Evolutionary conservation across 2,888 invertebrate species (phyloP).

Genomic region (Philereme vetulata): DNA sequence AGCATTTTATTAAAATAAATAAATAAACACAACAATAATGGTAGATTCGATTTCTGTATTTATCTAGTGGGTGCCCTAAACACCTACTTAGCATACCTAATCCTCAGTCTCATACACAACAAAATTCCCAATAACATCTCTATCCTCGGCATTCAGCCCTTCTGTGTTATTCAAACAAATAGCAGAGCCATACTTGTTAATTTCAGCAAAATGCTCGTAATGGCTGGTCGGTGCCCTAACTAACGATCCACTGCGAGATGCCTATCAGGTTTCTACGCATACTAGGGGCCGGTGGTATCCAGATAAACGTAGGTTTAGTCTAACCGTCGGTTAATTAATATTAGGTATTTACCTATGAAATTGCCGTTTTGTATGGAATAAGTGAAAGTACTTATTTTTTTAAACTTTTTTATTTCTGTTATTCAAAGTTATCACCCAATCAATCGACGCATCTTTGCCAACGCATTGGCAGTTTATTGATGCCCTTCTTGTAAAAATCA

Average conservation of each 20-base stretch:
- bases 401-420: too few species aligned
- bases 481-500: too few species aligned
- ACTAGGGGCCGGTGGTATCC: constrained; percentile 45
- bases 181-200: constrained; percentile 76
- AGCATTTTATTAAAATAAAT: too few species aligned
- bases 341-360: too few species aligned
- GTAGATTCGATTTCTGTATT: too few species aligned
- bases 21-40: too few species aligned
- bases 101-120: neutral
- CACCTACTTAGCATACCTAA: neutral
- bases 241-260: constrained; percentile 80
- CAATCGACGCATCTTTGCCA: too few species aligned
- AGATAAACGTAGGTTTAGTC: constrained; percentile 33
- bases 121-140: neutral
- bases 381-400: too few species aligned
- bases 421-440: too few species aligned
- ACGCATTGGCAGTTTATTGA: too few species aligned
- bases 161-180: constrained; percentile 60
- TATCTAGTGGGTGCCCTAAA: too few species aligned
- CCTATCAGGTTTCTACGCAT: constrained; percentile 79
- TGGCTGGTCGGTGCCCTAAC: constrained; percentile 74
- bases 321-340: neutral
- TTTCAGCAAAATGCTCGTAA: constrained; percentile 77
- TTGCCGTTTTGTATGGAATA: too few species aligned
- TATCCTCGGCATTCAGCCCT: constrained; percentile 14